Base-by-base conservation (phyloP, 2,888 invertebrate species). In the Eilema depressum region DNA sequence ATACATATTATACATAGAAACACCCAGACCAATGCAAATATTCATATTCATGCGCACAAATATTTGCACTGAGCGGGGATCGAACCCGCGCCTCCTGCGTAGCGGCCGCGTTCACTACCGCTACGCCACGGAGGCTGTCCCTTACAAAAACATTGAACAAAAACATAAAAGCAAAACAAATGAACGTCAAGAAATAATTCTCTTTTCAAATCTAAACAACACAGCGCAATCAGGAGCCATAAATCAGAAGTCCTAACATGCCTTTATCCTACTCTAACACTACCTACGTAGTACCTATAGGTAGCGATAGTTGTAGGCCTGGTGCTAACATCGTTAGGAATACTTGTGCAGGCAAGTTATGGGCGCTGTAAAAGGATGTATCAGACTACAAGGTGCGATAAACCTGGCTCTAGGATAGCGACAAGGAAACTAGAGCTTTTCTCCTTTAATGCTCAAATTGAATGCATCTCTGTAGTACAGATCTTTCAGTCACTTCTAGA, bases 361-460 rank as follows among this genome's bases (percentile, higher is more conserved):
- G 85, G 85, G 69, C 83, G 73, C 87, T 85, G 86, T 90, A 89
- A 90, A 90, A 88, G 91, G 91, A 93, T 91, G 92, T 92, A 88
- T 90, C 88, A 85, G 83, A 81, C 83, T 85, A 86, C 88, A 84
- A 81, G 82, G 77, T 77, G 85, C 91, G 90, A 92, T 93, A 93
- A 93, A 91, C 85, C 86, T 84, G 86, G 75, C 85, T 82, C 83
- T 75, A 74, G 81, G 79, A 85, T 82, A 85, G 82, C 81, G 84
- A 89, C 89, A 88, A 85, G 88, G 88, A 89, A 91, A 90, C 88
- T 81, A 79, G 81, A 83, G 81, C 83, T 83, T 80, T 81, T 79
- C 75, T 68, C 79, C 72, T 81, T 75, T 80, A 63, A 73, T 67
- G 73, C 59, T n/a, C 20, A 7, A 28, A 30, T 12, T 33, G 25